Base-by-base conservation (phyloP, 2,888 invertebrate genomes). In the Andrena chrysosceles region DNA sequence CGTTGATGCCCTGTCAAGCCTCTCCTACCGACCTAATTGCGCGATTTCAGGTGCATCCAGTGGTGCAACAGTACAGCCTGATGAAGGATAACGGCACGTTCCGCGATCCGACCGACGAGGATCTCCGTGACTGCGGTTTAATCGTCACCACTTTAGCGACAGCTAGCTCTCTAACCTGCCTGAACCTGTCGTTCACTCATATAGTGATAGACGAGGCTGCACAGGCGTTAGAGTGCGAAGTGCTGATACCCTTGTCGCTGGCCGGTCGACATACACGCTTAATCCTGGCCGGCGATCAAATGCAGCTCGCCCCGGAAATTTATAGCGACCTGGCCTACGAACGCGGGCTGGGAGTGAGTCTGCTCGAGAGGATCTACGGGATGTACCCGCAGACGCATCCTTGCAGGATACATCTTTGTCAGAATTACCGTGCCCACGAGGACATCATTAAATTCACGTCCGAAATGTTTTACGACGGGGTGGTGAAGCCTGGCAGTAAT, bases 191-290 rank as follows among this genome's bases (percentile, higher is more conserved):
- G 87, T 97, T 97, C 91, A 97, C 97, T 0, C 98, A 98, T 93
- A 97, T 98, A 84, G 95, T 98, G 76, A 94, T 98, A 68, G 98
- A 98, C 93, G 98, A 98, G 94, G 98, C 98, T 0, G 98, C 98
- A 0, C 98, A 98, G 92, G 97, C 97, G 0, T 96, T 97, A 95
- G 98, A 98, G 93, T 97, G 97, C 94, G 98, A 98, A 93, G 97
- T 97, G 0, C 95, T 98, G 16, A 97, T 97, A 94, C 97, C 98
- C 0, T 92, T 98, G 73, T 96, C 97, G 0, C 92, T 97, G 77
- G 97, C 97, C 2, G 96, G 96, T 81, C 95, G 95, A 69, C 95
- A 95, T 13, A 98, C 97, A 0, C 95, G 97, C 60, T 95, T 98
- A 76, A 97, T 98, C 0, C 93, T 98, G 60, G 97, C 98, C 66